A percentile compares a stretch with the other conserved stretches of the same genome.
These are phyloP conservation scores for Troides helena DNA, from an alignment of 2,888 invertebrate genomes.

Conservation along the genomic window DNA sequence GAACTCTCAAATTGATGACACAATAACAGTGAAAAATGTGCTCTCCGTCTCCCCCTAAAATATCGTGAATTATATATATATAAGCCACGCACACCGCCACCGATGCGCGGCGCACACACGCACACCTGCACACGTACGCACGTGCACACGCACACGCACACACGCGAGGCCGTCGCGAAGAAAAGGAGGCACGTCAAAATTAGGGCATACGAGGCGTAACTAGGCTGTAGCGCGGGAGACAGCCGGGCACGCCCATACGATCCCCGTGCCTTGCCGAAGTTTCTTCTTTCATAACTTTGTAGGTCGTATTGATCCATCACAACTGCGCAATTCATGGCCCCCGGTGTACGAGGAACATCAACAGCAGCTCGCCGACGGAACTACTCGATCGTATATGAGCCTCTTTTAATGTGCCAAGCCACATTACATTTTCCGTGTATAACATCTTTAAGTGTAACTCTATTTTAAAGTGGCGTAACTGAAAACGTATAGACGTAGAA, in stretches of 20 bases:
- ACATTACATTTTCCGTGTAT: neutral
- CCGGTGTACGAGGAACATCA: conserved; percentile 41
- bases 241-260: conserved; percentile 71
- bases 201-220: conserved; percentile 79
- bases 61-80: conserved; percentile 27
- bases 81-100: conserved; percentile 33
- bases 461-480: neutral
- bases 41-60: conserved; percentile 26
- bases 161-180: conserved; percentile 53
- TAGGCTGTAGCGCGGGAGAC: conserved; percentile 74
- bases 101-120: conserved; percentile 41
- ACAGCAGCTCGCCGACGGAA: conserved; percentile 40
- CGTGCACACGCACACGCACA: conserved; percentile 38
- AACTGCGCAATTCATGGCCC: conserved; percentile 77
- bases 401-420: conserved; percentile 9
- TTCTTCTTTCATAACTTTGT: conserved; percentile 79
- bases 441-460: neutral
- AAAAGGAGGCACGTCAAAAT: conserved; percentile 69
- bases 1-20: conserved; percentile 24
- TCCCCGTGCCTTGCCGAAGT: conserved; percentile 76
- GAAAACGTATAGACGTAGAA: neutral
- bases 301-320: conserved; percentile 77
- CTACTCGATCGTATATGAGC: conserved; percentile 33
- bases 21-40: conserved; percentile 31
- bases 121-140: conserved; percentile 43